Conservation (phyloP, 1,140 invertebrate genomes). For the Aricia agestis region DNA sequence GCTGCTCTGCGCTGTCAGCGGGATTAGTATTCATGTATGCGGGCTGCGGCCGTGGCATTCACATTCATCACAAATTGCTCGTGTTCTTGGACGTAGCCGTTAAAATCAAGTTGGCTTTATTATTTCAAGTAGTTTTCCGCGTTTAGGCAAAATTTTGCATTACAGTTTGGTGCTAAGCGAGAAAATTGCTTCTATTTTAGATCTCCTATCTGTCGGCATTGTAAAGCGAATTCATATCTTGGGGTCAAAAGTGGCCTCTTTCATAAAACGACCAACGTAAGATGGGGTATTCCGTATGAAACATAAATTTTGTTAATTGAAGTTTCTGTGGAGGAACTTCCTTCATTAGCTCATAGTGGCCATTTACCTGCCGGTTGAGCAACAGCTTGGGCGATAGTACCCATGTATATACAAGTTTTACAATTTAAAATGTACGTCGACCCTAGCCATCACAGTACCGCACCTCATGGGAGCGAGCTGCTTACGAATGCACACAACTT, state of each 20-base stretch:
- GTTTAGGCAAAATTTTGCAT: background rate
- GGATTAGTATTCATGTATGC: slow-evolving; percentile 1
- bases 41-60: background rate
- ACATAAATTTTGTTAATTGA: no score
- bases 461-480: background rate
- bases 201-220: no score
- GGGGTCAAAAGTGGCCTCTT: no score
- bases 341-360: no score
- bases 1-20: background rate
- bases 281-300: no score
- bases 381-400: no score
- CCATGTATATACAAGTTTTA: background rate
- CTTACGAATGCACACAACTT: slow-evolving; percentile 1
- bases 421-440: background rate
- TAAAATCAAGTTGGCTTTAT: slow-evolving; percentile 1
- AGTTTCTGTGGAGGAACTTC: no score
- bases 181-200: no score
- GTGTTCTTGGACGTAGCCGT: background rate
- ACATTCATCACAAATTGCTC: background rate
- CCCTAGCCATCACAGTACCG: background rate
- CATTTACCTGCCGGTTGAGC: no score
- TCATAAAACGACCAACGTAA: no score
- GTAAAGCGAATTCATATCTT: no score
- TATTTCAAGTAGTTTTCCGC: background rate
- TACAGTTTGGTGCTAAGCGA: no score